Evolutionary conservation across 2,888 invertebrate genomes (phyloP), one percentile per base, ranked within the genome.

Genomic region (Cephus pulcher): DNA sequence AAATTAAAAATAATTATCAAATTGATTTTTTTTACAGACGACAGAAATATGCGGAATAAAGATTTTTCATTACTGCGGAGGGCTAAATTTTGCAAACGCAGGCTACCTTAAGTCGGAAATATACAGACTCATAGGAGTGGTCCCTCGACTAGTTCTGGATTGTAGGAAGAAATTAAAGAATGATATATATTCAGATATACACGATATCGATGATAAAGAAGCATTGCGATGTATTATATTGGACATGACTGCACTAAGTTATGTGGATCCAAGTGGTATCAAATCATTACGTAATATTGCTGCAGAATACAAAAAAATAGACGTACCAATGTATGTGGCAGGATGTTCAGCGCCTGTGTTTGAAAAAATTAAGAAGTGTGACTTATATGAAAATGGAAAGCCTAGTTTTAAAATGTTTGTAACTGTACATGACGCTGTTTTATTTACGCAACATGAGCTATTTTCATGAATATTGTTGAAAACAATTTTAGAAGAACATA

Each of bases 51-150:
- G 93, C 0, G 94, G 94, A 69, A 92, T 95, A 1, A 95, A 95
- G 89, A 95, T 96, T 78, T 94, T 95, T 88, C 95, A 95, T 83
- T 95, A 95, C 83, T 92, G 93, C 76, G 95, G 95, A 1, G 94
- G 94, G 11, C 90, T 95, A 11, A 95, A 95, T 89, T 95, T 95
- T 89, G 95, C 95, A 1, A 95, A 95, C 12, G 92, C 92, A 74
- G 92, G 92, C 79, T 93, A 93, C 82, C 95, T 95, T 84, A 94
- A 93, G 81, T 90, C 92, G 1, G 92, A 93, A 74, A 87, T 95
- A 12, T 93, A 93, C 86, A 90, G 91, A 37, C 89, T 93, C 32
- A 91, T 94, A 3, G 92, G 92, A 9, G 87, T 94, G 23, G 90
- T 93, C 80, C 93, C 93, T 1, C 92, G 92, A 73, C 92, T 92